These are phyloP conservation scores for Apomyelois bistriatella DNA, from an alignment of 2,888 invertebrate genomes.

Conservation along the genomic window DNA sequence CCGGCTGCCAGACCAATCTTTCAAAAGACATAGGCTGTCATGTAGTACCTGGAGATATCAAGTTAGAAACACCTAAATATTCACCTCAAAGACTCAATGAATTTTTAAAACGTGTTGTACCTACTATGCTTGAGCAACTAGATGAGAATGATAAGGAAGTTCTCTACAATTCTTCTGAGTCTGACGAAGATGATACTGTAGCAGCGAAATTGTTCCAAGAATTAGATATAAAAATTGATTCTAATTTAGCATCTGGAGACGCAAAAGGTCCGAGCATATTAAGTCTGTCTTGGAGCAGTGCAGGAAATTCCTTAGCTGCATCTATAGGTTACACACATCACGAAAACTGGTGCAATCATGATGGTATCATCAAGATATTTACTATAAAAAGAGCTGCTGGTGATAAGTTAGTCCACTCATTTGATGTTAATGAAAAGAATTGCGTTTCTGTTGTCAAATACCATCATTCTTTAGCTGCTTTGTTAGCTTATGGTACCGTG, in stretches of 20 bases:
- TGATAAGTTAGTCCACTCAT: constrained; percentile 53
- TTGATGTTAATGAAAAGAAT: constrained; percentile 58
- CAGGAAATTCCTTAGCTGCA: constrained; percentile 57
- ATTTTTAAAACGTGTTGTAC: constrained; percentile 59
- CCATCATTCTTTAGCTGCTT: constrained; percentile 49
- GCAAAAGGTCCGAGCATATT: constrained; percentile 42
- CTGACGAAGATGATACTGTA: constrained; percentile 57
- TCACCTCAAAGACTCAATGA: constrained; percentile 56
- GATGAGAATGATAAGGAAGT: constrained; percentile 46
- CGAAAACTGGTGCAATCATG: constrained; percentile 60
- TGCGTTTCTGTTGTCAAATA: constrained; percentile 57
- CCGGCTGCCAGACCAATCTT: constrained; percentile 45
- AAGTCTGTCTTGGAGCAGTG: constrained; percentile 55
- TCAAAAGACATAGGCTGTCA: constrained; percentile 43
- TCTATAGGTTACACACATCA: constrained; percentile 56
- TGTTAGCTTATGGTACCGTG: constrained; percentile 60
- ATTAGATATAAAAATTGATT: constrained; percentile 23
- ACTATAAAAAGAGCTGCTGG: constrained; percentile 65
- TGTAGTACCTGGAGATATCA: constrained; percentile 44
- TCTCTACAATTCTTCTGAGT: constrained; percentile 52
- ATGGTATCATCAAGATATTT: constrained; percentile 56
- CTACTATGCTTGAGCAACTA: constrained; percentile 57
- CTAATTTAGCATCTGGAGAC: constrained; percentile 45
- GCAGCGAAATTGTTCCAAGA: constrained; percentile 54
- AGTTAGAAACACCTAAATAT: constrained; percentile 46